Percentiles rank a stretch among this genome's conserved stretches.
Conservation (phyloP, 2,888 invertebrate genomes). For the Leptura quadrifasciata region DNA sequence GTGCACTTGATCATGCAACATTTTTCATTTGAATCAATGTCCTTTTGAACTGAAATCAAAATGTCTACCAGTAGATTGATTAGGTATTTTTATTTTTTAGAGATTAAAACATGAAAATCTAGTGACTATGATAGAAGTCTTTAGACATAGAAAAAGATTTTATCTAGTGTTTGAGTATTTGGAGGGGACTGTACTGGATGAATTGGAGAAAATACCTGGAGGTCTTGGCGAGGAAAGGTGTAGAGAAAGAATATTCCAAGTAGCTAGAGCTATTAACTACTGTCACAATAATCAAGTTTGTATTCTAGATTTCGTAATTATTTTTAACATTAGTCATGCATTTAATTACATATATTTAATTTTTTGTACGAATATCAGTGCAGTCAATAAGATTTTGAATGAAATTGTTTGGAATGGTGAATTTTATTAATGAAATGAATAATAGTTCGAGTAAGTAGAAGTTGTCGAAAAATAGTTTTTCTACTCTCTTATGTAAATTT, state of each 20-base stretch:
- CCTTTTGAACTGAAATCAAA: too few relatives aligned
- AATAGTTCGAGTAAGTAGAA: too few relatives aligned
- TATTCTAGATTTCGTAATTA: neutral
- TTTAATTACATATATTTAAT: too few relatives aligned
- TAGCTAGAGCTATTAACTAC: conserved; percentile 86
- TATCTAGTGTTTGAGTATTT: conserved; percentile 93
- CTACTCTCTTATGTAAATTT: too few relatives aligned
- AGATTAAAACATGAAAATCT: conserved; percentile 91
- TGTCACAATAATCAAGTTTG: conserved; percentile 89
- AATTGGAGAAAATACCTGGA: conserved; percentile 83
- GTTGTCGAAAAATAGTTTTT: too few relatives aligned
- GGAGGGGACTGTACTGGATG: conserved; percentile 90
- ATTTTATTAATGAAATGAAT: too few relatives aligned
- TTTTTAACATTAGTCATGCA: neutral
- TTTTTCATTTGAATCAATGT: too few relatives aligned
- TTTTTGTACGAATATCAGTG: too few relatives aligned
- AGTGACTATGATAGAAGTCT: conserved; percentile 92
- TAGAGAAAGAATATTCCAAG: conserved; percentile 86
- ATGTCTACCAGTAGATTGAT: too few relatives aligned
- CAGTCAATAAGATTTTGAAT: too few relatives aligned
- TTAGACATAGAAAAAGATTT: conserved; percentile 87
- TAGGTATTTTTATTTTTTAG: conserved; percentile 73
- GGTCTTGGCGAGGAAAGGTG: conserved; percentile 85
- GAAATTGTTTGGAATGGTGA: too few relatives aligned
- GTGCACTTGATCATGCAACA: too few relatives aligned